Conservation (phyloP, 2,888 invertebrate genomes). For the Drosophila mettleri region DNA sequence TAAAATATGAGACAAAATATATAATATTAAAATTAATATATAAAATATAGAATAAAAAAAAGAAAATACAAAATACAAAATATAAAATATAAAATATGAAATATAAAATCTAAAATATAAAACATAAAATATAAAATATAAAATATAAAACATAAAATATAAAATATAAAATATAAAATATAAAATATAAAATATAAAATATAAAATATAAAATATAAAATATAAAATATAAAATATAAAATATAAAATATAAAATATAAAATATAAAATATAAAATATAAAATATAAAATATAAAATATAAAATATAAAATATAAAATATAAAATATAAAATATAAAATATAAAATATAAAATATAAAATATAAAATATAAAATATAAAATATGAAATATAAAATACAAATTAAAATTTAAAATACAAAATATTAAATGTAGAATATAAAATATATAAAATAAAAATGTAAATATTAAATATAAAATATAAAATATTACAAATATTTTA, state of each 20-base stretch:
- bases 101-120: background rate
- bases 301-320: background rate
- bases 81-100: background rate
- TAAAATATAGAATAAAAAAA: too few species aligned
- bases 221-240: background rate
- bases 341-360: background rate
- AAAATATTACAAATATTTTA: slow-evolving; percentile 1
- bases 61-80: too few species aligned
- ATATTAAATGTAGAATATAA: background rate
- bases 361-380: background rate
- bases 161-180: background rate
- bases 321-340: background rate
- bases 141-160: background rate
- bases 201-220: background rate
- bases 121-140: background rate
- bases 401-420: too few species aligned
- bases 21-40: background rate
- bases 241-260: background rate
- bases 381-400: background rate
- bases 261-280: background rate
- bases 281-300: background rate
- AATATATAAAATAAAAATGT: background rate
- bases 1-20: background rate
- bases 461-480: background rate
- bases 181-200: background rate